Evolutionary conservation across 2,888 invertebrate genomes (phyloP).

Genomic region (Synergus umbraculus): DNA sequence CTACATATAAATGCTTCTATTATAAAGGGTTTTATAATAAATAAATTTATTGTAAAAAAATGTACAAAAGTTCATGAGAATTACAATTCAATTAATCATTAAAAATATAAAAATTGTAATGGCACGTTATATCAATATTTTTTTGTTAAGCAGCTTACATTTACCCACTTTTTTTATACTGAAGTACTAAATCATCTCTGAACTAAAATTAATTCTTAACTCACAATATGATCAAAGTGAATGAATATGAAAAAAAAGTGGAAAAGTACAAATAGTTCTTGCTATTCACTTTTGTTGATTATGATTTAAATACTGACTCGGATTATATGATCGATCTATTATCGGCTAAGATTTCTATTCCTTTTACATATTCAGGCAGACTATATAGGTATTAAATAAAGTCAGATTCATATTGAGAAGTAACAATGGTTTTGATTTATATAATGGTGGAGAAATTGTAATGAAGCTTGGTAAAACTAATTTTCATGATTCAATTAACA

Average conservation of each 20-base stretch:
- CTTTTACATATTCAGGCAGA: conserved; percentile 20
- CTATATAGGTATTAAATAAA: not conserved
- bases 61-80: conserved; percentile 56
- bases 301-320: conserved; percentile 46
- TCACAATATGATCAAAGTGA: not conserved
- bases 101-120: conserved; percentile 41
- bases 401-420: not conserved
- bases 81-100: conserved; percentile 32
- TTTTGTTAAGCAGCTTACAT: not conserved
- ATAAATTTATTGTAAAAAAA: conserved; percentile 61
- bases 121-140: conserved; percentile 41
- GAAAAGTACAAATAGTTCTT: conserved; percentile 32
- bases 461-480: no score
- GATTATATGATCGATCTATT: conserved; percentile 42
- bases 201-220: not conserved
- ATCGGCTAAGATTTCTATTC: conserved; percentile 13
- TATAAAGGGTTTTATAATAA: conserved; percentile 49
- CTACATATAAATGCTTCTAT: not conserved
- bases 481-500: not conserved
- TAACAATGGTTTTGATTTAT: not conserved
- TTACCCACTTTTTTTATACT: not conserved
- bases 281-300: conserved; percentile 25
- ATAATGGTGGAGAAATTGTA: not conserved
- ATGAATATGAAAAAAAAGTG: not conserved
- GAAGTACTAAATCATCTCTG: not conserved